These are phyloP conservation scores for Oreotrochilus melanogaster DNA, from an alignment of 2,113 vertebrate genomes.

Conservation along the genomic window DNA sequence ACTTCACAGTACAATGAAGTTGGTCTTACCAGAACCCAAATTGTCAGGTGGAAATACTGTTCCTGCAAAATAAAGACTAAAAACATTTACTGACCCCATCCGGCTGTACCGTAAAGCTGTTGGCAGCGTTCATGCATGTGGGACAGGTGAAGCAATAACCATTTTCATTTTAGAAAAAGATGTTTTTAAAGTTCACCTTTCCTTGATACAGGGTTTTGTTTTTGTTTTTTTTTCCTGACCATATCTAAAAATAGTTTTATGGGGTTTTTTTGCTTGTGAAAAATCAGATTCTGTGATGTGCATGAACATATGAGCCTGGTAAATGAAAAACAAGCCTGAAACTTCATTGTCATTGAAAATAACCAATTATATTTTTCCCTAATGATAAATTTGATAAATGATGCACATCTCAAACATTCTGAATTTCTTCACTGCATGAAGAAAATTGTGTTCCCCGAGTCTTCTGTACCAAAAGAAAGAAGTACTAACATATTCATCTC, in stretches of 20 bases:
- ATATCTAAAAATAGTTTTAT: neutral
- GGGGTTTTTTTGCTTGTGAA: neutral
- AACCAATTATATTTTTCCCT: neutral
- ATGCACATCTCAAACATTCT: neutral
- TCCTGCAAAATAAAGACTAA: neutral
- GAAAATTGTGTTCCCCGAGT: neutral
- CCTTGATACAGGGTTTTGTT: neutral
- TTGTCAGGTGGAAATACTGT: neutral
- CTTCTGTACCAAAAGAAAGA: slow-evolving; percentile 2
- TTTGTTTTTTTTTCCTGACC: neutral
- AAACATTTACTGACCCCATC: neutral
- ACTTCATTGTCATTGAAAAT: neutral
- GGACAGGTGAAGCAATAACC: neutral
- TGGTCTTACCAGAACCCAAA: neutral
- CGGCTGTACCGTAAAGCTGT: neutral
- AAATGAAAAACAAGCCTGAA: neutral
- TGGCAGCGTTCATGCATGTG: neutral
- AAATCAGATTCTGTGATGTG: neutral
- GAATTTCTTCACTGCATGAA: slow-evolving; percentile 19
- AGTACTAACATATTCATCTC: neutral
- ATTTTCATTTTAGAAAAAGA: neutral
- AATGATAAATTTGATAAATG: neutral
- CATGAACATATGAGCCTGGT: neutral
- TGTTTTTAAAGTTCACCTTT: neutral
- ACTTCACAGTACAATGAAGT: neutral